Evolutionary conservation across 2,888 invertebrate species (phyloP), one percentile per base, ranked within the genome.

Genomic region (Omphaloscelis lunosa): DNA sequence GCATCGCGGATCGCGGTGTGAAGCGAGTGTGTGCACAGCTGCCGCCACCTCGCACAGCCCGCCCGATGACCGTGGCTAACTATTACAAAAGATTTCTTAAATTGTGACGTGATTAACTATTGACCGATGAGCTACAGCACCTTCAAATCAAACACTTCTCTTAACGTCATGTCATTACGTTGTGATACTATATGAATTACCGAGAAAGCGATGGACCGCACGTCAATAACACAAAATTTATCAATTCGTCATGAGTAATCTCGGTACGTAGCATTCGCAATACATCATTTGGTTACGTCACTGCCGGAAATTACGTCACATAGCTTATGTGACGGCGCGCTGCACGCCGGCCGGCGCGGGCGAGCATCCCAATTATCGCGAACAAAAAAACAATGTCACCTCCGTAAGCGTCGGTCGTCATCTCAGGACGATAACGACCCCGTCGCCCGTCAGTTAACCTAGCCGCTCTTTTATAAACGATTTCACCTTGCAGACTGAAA

Each of bases 351-450:
- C 82, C 87, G 86, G 87, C 86, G 83, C 82, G 87, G 86, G 87
- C 86, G 68, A 87, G 77, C 85, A 90, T 89, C 87, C 89, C 89
- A 82, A 90, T 90, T 91, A 90, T 89, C 86, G 85, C 82, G 79
- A 80, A 85, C 85, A 85, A 91, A 87, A 89, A 90, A 85, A 76
- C 86, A 93, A 92, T 91, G 94, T 94, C 93, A 94, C 94, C 93
- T 92, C 91, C 84, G 77, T 76, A 75, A 80, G 72, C 75, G 82
- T 80, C 82, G 87, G 87, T 88, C 88, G 85, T 83, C 86, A 82
- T 86, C 85, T 80, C 83, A 86, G 83, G 77, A 86, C 86, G 91
- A 89, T 92, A 91, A 92, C 91, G 90, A 92, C 90, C 91, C 85
- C 84, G 80, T 77, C 75, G 85, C 76, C 86, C 90, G 83, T 77